These are phyloP conservation scores for Rhynchophorus ferrugineus DNA, from an alignment of 1,140 invertebrate genomes.

Conservation along the genomic window DNA sequence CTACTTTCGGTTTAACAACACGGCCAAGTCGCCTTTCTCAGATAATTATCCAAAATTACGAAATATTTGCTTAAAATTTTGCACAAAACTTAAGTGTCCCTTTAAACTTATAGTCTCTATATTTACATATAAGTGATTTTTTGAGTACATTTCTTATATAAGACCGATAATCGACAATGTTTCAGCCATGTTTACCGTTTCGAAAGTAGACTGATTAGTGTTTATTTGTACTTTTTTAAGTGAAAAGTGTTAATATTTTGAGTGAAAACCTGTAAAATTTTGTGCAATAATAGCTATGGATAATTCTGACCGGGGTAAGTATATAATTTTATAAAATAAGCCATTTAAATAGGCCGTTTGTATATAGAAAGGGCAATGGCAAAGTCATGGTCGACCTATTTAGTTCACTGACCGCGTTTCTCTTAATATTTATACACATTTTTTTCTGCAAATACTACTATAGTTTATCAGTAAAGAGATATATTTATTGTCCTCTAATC, in stretches of 20 bases:
- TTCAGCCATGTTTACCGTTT: conserved; percentile 39
- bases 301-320: conserved; percentile 31
- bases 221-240: conserved; percentile 33
- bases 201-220: conserved; percentile 35
- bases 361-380: conserved; percentile 38
- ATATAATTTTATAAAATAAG: background rate
- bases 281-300: conserved; percentile 24
- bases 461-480: background rate
- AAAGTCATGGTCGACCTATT: conserved; percentile 42
- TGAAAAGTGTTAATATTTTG: conserved; percentile 26
- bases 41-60: conserved; percentile 18
- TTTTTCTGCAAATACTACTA: background rate
- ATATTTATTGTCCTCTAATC: background rate
- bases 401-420: conserved; percentile 42
- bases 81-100: conserved; percentile 2
- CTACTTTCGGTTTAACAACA: conserved; percentile 2
- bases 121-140: background rate
- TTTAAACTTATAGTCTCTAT: conserved; percentile 8
- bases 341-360: background rate
- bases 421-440: conserved; percentile 15
- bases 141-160: background rate
- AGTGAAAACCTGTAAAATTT: conserved; percentile 15
- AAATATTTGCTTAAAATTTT: conserved; percentile 8
- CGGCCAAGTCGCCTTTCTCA: conserved; percentile 6
- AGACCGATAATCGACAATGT: conserved; percentile 13